Evolutionary conservation across 2,113 vertebrate species (phyloP), one percentile per base, ranked within the genome.

Genomic region (Micromys minutus): DNA sequence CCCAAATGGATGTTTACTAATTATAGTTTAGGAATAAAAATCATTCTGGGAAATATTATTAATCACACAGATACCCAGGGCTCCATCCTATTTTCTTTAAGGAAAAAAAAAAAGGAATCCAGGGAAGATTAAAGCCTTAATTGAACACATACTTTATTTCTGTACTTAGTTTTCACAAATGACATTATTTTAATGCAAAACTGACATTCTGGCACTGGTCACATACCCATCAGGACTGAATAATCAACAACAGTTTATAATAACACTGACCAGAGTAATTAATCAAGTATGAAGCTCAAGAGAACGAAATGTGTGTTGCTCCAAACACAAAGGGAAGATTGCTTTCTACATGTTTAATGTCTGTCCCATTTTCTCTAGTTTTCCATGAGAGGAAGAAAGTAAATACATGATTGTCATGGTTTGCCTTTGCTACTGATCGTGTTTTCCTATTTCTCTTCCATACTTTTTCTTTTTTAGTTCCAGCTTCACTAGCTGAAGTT

Each of bases 131-230:
- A 98, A 98, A 98, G 96, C 95, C 96, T 97, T 98, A 99, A 99
- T 98, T 98, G 98, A 98, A 98, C 95, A 98, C 98, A 98, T 97
- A 97, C 97, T 98, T 98, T 98, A 98, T 98, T 98, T 98, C 98
- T 97, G 97, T 97, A 97, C 98, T 98, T 98, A 98, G 98, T 96
- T 98, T 98, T 98, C 98, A 97, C 97, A 98, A 97, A 98, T 47
- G 69, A 97, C 92, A 98, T 98, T 95, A 93, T 98, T 98, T 98
- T 98, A 98, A 98, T 98, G 93, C 97, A 98, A 98, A 98, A 98
- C 98, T 9, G 97, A 98, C 98, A 97, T 98, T 97, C 97, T 98
- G 97, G 97, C 96, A 96, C 97, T 97, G 89, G 90, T 98, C 75
- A 94, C 92, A 97, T 98, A 97, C 97, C 98, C 98, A 98, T 96